phyloP scores from a whole-genome alignment of 2,797 vertebrate genomes.

The Chelon auratus region DNA sequence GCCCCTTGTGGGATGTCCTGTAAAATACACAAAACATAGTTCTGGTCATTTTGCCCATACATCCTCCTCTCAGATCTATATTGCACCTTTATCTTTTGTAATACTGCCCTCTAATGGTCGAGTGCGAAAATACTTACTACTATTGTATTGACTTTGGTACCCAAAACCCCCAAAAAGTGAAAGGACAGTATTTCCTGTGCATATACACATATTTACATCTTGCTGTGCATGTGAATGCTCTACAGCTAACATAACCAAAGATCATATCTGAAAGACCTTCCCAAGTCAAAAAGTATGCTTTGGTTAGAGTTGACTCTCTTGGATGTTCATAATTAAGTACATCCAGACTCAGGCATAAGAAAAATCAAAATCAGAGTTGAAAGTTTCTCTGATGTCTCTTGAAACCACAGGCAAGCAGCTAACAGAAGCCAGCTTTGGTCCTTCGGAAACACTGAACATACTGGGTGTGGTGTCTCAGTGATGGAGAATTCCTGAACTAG shows the following conservation, averaged over 20 bases:
- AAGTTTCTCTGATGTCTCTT: background rate
- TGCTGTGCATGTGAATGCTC: background rate
- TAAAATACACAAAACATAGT: background rate
- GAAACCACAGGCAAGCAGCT: background rate
- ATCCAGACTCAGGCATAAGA: background rate
- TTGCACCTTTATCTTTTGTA: constrained; percentile 13
- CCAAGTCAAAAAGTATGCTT: background rate
- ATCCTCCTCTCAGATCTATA: background rate
- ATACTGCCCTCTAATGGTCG: constrained; percentile 49
- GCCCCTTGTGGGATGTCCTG: background rate
- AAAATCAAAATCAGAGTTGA: background rate
- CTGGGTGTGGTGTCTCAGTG: background rate
- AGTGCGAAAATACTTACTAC: background rate
- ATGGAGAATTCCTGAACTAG: background rate
- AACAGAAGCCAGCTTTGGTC: background rate
- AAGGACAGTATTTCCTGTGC: background rate
- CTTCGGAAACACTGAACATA: background rate
- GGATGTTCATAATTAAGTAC: background rate
- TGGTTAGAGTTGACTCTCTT: background rate
- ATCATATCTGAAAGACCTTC: background rate
- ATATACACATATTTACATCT: background rate
- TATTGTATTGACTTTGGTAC: background rate
- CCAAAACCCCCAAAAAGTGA: background rate
- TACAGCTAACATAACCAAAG: background rate
- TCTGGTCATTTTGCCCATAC: no score